Evolutionary conservation across 1,140 invertebrate species (phyloP), one percentile per base, ranked within the genome.

Genomic region (Drosophila carrolli): DNA sequence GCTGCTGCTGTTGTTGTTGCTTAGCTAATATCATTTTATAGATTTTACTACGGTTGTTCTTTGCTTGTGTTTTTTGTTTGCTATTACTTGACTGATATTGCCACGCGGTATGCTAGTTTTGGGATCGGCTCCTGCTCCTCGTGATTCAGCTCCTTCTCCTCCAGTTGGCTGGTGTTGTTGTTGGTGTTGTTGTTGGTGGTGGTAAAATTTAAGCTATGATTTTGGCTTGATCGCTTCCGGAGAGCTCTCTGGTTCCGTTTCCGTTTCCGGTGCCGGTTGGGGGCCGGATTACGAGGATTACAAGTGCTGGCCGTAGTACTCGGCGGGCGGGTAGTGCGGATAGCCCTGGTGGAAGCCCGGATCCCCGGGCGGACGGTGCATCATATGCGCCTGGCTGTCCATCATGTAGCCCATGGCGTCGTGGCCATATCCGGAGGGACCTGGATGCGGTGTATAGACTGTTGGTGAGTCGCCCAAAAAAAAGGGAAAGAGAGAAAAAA

Each of bases 331-430:
- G 94, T 97, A 97, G 93, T 97, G 96, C 86, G 95, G 94, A 94
- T 97, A 97, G 92, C 97, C 96, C 93, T 97, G 96, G 94, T 97
- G 96, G 95, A 97, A 97, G 93, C 95, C 95, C 56, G 96, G 96
- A 94, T 97, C 97, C 90, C 96, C 96, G 79, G 97, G 97, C 90
- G 97, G 96, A 94, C 97, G 96, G 94, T 98, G 97, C 96, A 98
- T 98, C 97, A 98, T 98, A 92, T 96, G 96, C 91, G 95, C 94
- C 93, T 97, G 97, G 85, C 97, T 97, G 93, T 98, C 98, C 97
- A 98, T 98, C 97, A 98, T 98, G 95, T 98, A 98, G 86, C 97
- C 97, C 96, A 98, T 98, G 84, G 96, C 96, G 92, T 98, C 98
- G 74, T 97, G 97, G 94, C 97, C 98, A 94, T 98, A 98, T 92